These are phyloP conservation scores for Augiades crinisus DNA, from an alignment of 2,888 invertebrate species.

Conservation along the genomic window DNA sequence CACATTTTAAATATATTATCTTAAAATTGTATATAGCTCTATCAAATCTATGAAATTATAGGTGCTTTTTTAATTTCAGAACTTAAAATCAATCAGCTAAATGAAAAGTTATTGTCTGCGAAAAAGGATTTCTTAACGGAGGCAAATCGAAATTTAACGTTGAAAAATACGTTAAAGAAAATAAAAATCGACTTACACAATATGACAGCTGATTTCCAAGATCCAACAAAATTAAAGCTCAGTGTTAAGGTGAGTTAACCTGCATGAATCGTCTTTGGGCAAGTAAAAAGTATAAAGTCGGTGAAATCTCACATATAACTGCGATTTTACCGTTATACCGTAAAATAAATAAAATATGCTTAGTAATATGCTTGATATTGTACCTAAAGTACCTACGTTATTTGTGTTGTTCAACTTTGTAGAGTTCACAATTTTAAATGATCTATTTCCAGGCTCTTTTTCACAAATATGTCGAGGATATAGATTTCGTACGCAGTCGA, in stretches of 20 bases:
- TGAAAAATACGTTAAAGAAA: constrained; percentile 84
- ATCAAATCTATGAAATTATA: too few species aligned
- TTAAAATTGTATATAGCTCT: too few species aligned
- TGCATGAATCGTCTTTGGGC: too few species aligned
- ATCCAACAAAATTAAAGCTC: constrained; percentile 83
- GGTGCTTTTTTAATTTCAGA: too few species aligned
- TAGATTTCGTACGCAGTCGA: constrained; percentile 84
- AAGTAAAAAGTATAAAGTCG: too few species aligned
- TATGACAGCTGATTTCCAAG: constrained; percentile 89
- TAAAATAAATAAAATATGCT: too few species aligned
- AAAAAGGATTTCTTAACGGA: constrained; percentile 87
- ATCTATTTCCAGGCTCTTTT: constrained; percentile 77
- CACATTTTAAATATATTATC: too few species aligned
- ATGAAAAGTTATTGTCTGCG: constrained; percentile 88
- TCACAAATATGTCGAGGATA: constrained; percentile 86
- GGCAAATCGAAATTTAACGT: constrained; percentile 80
- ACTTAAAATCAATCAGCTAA: constrained; percentile 87
- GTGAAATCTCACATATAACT: too few species aligned
- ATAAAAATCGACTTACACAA: constrained; percentile 92
- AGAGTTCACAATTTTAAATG: neutral
- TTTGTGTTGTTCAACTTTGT: too few species aligned
- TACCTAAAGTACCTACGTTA: too few species aligned
- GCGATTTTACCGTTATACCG: too few species aligned
- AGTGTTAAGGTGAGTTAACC: constrained; percentile 75
- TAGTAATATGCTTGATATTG: too few species aligned